Conservation (phyloP, 2,797 vertebrate genomes). For the Clarias laeviceps region DNA sequence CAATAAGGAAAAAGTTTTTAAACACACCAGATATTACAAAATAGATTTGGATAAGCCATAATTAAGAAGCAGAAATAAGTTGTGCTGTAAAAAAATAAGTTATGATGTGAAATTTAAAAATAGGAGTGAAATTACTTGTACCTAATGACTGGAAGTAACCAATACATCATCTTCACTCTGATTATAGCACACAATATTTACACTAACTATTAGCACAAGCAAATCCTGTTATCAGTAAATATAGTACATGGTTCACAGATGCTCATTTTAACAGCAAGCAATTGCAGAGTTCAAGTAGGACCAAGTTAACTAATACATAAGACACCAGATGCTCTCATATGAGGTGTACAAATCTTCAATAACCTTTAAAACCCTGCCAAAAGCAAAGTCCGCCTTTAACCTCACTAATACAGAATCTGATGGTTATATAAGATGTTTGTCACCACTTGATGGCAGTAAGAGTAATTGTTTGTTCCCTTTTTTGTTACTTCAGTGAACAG, state of each 20-base stretch:
- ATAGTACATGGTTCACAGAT: conserved; percentile 66
- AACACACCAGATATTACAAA: background rate
- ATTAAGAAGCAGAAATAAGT: background rate
- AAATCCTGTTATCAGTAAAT: conserved; percentile 85
- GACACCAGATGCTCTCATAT: background rate
- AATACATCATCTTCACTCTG: conserved; percentile 77
- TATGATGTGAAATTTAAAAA: conserved; percentile 62
- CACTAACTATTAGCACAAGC: conserved; percentile 78
- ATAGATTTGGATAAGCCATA: conserved; percentile 68
- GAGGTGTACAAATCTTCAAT: too few species aligned
- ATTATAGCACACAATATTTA: conserved; percentile 75
- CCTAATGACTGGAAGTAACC: conserved; percentile 69
- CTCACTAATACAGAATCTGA: background rate
- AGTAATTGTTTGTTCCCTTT: conserved; percentile 32
- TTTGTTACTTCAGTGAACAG: conserved; percentile 25
- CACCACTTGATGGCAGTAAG: conserved; percentile 35
- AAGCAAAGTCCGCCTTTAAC: background rate
- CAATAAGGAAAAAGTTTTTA: background rate
- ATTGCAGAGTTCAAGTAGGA: background rate
- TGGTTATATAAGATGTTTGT: background rate
- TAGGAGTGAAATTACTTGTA: conserved; percentile 68
- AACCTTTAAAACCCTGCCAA: background rate
- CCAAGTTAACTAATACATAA: background rate
- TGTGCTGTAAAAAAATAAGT: background rate
- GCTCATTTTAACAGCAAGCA: conserved; percentile 48